These are phyloP conservation scores for Rotaria magnacalcarata DNA, from an alignment of 2,888 invertebrate species.

Conservation along the genomic window DNA sequence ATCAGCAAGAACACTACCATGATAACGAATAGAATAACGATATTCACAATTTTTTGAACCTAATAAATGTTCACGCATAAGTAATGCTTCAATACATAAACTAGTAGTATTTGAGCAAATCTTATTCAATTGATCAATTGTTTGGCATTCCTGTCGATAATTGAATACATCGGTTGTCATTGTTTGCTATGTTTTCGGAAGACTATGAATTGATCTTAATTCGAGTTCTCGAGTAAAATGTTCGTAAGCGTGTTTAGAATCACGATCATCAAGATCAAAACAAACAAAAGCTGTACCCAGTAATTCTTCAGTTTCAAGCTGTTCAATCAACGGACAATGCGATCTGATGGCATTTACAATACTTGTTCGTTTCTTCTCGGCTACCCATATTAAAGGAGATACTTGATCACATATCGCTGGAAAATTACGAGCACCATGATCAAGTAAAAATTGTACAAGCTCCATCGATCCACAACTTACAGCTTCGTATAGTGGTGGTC, in stretches of 20 bases:
- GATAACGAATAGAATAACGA: constrained; percentile 86
- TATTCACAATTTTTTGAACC: constrained; percentile 89
- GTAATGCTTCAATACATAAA: constrained; percentile 81
- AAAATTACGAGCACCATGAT: constrained; percentile 77
- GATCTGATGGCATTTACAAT: constrained; percentile 81
- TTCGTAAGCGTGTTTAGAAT: not conserved
- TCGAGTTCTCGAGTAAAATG: not conserved
- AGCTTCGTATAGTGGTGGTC: constrained; percentile 94
- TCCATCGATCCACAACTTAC: constrained; percentile 89
- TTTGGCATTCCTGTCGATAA: constrained; percentile 75
- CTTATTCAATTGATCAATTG: constrained; percentile 74
- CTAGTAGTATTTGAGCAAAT: constrained; percentile 86
- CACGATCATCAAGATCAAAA: not conserved
- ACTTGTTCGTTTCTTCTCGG: constrained; percentile 81
- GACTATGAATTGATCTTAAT: not conserved
- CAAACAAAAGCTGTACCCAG: constrained; percentile 73
- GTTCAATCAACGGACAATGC: constrained; percentile 59
- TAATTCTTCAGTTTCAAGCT: constrained; percentile 82
- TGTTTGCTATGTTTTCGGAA: not conserved
- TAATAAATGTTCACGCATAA: constrained; percentile 84
- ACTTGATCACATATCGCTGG: constrained; percentile 90
- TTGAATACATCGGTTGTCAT: constrained; percentile 77
- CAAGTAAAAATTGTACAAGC: constrained; percentile 79
- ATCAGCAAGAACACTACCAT: constrained; percentile 75
- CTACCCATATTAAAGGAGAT: constrained; percentile 86